A percentile compares a stretch with the other conserved stretches of the same genome.
Conservation (phyloP, 2,113 vertebrate genomes). For the Rhadina sibilatrix region DNA sequence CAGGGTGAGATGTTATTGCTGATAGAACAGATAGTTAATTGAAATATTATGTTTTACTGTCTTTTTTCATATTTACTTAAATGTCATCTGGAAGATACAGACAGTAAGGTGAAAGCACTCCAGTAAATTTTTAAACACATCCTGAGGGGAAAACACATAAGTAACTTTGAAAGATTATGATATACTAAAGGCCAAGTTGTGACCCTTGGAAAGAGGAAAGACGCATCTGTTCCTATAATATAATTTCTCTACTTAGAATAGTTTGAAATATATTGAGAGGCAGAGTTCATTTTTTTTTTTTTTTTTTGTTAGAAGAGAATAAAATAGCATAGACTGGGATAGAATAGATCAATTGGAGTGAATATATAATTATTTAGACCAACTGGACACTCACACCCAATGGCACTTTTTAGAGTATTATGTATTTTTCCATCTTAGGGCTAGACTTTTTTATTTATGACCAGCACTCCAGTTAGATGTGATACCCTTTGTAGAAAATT, state of each 20-base stretch:
- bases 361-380: neutral
- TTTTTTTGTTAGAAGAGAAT: neutral
- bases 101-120: neutral
- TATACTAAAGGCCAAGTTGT: neutral
- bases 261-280: neutral
- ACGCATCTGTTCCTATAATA: neutral
- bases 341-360: neutral
- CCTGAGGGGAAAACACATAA: neutral
- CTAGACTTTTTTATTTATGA: neutral
- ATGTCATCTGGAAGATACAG: neutral
- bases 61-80: constrained; percentile 8
- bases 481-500: neutral
- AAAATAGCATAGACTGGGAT: neutral
- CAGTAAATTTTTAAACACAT: neutral
- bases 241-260: neutral
- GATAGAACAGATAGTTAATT: neutral
- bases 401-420: neutral
- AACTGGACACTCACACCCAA: neutral
- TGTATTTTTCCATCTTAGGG: neutral
- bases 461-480: neutral
- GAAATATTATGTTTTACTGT: neutral
- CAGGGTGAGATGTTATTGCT: neutral
- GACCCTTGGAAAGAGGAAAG: neutral
- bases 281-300: neutral
- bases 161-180: neutral